Evolutionary conservation across 2,888 invertebrate genomes (phyloP).

Genomic region (Eulithis testata): DNA sequence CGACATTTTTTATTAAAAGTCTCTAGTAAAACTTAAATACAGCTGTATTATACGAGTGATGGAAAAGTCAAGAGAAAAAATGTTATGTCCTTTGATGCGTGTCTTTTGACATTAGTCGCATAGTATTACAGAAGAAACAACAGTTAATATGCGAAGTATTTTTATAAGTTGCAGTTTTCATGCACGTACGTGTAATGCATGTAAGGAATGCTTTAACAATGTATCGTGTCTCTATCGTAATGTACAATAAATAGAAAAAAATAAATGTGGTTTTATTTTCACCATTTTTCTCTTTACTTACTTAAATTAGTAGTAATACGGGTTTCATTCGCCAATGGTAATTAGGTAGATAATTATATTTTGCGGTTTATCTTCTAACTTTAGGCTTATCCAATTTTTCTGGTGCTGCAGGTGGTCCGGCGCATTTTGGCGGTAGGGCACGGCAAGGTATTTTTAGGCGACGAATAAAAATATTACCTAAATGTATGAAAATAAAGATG

Average conservation of each 20-base stretch:
- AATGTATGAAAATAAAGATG: too few species aligned
- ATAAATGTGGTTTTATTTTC: slow-evolving; percentile 35
- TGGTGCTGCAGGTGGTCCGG: too few species aligned
- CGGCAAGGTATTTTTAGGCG: too few species aligned
- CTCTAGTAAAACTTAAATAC: neutral
- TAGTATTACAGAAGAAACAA: neutral
- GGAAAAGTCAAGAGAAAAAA: slow-evolving; percentile 11
- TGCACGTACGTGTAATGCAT: slow-evolving; percentile 52
- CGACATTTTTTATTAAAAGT: neutral
- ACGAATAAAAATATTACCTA: too few species aligned
- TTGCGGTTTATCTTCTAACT: too few species aligned
- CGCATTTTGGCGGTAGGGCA: too few species aligned
- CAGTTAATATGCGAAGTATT: too few species aligned
- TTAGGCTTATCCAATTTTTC: too few species aligned
- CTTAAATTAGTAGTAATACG: too few species aligned
- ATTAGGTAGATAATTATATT: too few species aligned
- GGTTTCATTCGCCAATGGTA: too few species aligned
- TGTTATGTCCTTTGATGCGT: slow-evolving; percentile 15
- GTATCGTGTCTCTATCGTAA: slow-evolving; percentile 75
- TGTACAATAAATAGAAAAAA: slow-evolving; percentile 77
- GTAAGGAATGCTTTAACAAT: slow-evolving; percentile 70
- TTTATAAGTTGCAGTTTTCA: slow-evolving; percentile 37
- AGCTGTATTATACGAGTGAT: slow-evolving; percentile 4
- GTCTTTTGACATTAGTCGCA: slow-evolving; percentile 20
- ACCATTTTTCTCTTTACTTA: neutral